These are phyloP conservation scores for Cotesia glomerata DNA, from an alignment of 1,140 invertebrate genomes.

Conservation along the genomic window DNA sequence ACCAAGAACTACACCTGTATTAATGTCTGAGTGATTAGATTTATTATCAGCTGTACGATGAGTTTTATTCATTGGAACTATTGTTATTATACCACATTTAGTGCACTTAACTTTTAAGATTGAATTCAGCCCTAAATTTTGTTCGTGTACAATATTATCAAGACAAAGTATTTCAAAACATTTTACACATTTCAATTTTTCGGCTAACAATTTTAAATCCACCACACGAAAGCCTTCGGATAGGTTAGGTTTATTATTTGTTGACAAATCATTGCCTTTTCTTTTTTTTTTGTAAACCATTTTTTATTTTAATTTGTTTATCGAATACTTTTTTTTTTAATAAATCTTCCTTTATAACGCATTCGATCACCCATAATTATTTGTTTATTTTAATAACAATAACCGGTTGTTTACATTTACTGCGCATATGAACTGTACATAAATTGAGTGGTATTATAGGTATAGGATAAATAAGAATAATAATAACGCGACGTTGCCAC, in stretches of 20 bases:
- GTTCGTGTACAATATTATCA: slow-evolving; percentile 13
- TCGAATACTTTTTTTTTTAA: not conserved
- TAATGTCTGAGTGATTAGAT: not conserved
- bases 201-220: not conserved
- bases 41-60: not conserved
- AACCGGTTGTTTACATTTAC: no score
- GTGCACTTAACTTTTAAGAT: not conserved
- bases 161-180: slow-evolving; percentile 6
- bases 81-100: not conserved
- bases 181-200: slow-evolving; percentile 12
- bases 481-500: not conserved
- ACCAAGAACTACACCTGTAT: not conserved
- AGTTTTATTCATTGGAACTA: slow-evolving; percentile 12
- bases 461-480: not conserved
- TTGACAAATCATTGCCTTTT: not conserved
- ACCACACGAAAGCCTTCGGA: not conserved
- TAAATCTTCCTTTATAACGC: not conserved
- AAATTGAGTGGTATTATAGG: not conserved
- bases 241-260: not conserved
- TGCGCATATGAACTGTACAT: no score
- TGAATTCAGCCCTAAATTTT: slow-evolving; percentile 8
- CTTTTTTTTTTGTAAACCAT: not conserved
- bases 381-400: not conserved
- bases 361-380: not conserved
- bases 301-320: not conserved